A percentile compares a stretch with the other conserved stretches of the same genome.
Evolutionary conservation across 2,797 vertebrate species (phyloP).

Genomic region (Salarias fasciatus): DNA sequence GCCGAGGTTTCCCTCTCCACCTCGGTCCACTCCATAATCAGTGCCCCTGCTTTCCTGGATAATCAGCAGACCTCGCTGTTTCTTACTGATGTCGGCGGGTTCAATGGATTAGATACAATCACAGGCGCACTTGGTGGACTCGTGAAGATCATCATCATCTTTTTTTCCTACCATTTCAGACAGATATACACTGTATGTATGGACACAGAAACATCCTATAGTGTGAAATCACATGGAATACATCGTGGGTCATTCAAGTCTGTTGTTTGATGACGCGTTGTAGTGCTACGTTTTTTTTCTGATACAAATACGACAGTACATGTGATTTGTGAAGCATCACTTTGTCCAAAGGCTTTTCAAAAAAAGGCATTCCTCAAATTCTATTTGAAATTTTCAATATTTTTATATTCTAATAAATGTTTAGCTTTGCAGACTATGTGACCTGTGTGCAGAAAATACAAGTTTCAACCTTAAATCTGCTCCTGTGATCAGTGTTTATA

Average conservation of each 20-base stretch:
- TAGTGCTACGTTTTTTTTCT: too few species aligned
- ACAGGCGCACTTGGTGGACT: background rate
- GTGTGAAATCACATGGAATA: too few species aligned
- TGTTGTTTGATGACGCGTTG: too few species aligned
- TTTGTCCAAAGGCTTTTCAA: too few species aligned
- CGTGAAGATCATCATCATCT: too few species aligned
- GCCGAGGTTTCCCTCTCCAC: background rate
- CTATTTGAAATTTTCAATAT: background rate
- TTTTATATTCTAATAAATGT: background rate
- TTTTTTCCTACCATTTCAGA: too few species aligned
- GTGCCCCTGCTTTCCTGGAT: background rate
- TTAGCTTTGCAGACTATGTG: background rate
- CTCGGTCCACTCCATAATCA: slow-evolving; percentile 5
- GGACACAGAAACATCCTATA: too few species aligned
- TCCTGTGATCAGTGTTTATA: background rate
- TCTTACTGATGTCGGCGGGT: background rate
- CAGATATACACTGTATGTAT: too few species aligned
- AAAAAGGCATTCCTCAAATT: too few species aligned
- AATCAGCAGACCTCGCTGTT: background rate
- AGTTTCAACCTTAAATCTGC: background rate
- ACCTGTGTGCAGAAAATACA: background rate
- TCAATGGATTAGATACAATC: background rate
- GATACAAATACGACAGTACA: too few species aligned
- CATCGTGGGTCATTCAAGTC: too few species aligned
- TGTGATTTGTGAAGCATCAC: too few species aligned